Base-by-base conservation (phyloP, 1,140 invertebrate genomes). In the Apis laboriosa region DNA sequence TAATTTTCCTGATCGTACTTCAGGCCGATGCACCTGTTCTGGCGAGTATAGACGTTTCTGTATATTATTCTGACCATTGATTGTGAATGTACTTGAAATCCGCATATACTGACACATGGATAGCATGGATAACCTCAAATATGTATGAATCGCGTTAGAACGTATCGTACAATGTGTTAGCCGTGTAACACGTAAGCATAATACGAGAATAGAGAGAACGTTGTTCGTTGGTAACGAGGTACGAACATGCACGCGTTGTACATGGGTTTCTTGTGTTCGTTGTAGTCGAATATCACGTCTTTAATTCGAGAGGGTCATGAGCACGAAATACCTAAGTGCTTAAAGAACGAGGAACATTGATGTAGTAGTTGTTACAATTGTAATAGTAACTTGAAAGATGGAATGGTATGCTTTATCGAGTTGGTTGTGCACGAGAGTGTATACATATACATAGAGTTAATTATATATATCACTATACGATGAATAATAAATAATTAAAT, bases 21-120 rank as follows among this genome's bases (percentile, higher is more conserved):
- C 70, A 86, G 89, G 89, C 90, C 89, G 90, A 90, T 90, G 90
- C 84, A 90, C 90, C 89, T 90, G 86, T 68, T 82, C 77, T 15
- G 34, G 61, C 51, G 24, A 63, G 58, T 61, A 67, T 66, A 83
- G 63, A 53, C 75, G 77, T 53, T 12, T 63, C 24, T 64, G 17
- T 24, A 43, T 66, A 13, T 24, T 56, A 71, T 49, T 51, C 13
- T 17, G 34, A 8, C 19, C 43, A 51, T 55, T 8, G 55, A 56
- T 34, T 61, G 43, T 43, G 49, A 74, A 13, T n/a, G 51, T 53
- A 70, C 67, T 73, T 53, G 70, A 74, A 28, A 53, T 34, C 21
- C 15, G 43, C 43, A 19, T 19, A 15, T 13, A 55, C 73, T 49
- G 34, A n/a, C 21, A 66, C 64, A 24, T n/a, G 49, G n/a, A n/a